Evolutionary conservation across 2,797 vertebrate species (phyloP), one percentile per base, ranked within the genome.

Genomic region (Anguilla obscura): DNA sequence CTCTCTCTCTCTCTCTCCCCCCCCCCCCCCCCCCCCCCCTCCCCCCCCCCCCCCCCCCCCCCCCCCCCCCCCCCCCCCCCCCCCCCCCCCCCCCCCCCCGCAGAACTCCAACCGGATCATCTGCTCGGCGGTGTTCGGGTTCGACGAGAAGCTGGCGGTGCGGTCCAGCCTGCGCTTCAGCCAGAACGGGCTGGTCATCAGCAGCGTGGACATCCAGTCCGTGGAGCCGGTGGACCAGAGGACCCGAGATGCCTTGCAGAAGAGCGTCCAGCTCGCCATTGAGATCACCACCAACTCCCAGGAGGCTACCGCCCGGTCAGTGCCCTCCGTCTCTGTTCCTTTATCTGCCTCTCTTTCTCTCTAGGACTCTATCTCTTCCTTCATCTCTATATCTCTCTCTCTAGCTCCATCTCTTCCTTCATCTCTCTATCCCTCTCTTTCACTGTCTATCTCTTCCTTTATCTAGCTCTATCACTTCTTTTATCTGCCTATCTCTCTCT

Each of bases 241-340:
- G 90, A 98, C 98, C 0, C 93, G 97, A 0, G 98, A 98, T 0
- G 95, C 98, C n/a, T 95, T 98, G 88, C 97, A 97, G 94, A 97
- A 97, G 93, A 98, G 97, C 0, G 97, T 98, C 56, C 98, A 98
- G 93, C 96, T 98, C 2, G 97, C 98, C 92, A 98, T 98, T 0
- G 97, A 98, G 94, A 98, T 98, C 92, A 98, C 98, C 93, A 98
- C 98, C 92, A 98, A 98, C 93, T 98, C 97, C 21, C 98, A 98
- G 93, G 98, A 98, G 93, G 98, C 98, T 0, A 89, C 98, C 0
- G 98, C 98, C 85, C 95, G 97, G 97, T 98, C 85, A 9, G 93
- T 52, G 74, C 58, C 45, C 24, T n/a, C 66, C 48, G 52, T 85
- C 21, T n/a, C 14, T 85, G 0, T 66, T 18, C n/a, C 21, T 60